phyloP scores from a whole-genome alignment of 1,140 invertebrate genomes.

The Alviniconcha marisindica region DNA sequence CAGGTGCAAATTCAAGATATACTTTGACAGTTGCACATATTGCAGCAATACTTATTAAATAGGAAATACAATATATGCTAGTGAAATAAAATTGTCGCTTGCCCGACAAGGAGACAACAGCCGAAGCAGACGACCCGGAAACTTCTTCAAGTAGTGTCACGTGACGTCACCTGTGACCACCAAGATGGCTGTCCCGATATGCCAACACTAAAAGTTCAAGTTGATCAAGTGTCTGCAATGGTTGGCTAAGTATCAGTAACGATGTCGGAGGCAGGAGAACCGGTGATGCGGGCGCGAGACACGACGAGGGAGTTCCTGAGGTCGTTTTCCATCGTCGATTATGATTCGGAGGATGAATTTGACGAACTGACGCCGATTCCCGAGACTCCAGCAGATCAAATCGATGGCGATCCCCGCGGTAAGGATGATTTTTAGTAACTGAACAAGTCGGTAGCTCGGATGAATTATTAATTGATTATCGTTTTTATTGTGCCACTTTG shows the following conservation, averaged over 20 bases:
- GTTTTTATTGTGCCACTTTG: no score
- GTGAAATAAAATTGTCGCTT: no score
- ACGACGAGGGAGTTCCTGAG: conserved; percentile 44
- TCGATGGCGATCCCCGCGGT: conserved; percentile 25
- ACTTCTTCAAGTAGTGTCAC: not conserved
- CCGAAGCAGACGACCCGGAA: conserved; percentile 34
- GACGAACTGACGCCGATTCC: conserved; percentile 44
- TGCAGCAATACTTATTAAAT: no score
- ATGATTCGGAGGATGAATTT: conserved; percentile 46
- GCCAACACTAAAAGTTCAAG: conserved; percentile 5
- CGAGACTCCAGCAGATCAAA: conserved; percentile 34
- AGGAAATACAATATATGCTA: no score
- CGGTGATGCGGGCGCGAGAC: conserved; percentile 2
- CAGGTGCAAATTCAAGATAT: no score
- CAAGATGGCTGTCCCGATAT: conserved; percentile 20
- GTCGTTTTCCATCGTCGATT: conserved; percentile 48
- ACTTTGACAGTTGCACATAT: no score
- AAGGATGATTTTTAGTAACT: no score
- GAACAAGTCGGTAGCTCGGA: no score
- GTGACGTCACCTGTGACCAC: conserved; percentile 24
- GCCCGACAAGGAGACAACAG: no score
- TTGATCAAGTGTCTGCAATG: not conserved
- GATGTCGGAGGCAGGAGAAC: not conserved
- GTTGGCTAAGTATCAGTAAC: not conserved
- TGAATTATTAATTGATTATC: no score